A percentile compares a stretch with the other conserved stretches of the same genome.
Conservation (phyloP, 2,888 invertebrate genomes). For the Himalopsyche tibetana region DNA sequence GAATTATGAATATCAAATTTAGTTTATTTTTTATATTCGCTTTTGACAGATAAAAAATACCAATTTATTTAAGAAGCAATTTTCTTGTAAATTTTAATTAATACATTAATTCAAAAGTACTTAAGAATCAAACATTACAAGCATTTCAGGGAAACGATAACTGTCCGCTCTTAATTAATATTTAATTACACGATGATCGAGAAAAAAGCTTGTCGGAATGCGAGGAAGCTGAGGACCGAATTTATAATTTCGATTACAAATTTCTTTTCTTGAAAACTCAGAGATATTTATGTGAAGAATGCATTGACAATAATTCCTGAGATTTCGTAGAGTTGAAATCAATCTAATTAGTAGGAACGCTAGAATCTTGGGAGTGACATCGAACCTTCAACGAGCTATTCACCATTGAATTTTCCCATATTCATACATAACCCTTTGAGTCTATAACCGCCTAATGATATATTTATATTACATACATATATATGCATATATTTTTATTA, state of each 20-base stretch:
- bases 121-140: slow-evolving; percentile 12
- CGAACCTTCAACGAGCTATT: not conserved
- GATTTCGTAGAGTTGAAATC: slow-evolving; percentile 44
- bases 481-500: too few species aligned
- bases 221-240: slow-evolving; percentile 24
- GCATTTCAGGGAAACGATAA: slow-evolving; percentile 27
- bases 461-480: too few species aligned
- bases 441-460: not conserved
- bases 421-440: not conserved
- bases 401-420: slow-evolving; percentile 20
- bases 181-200: slow-evolving; percentile 31
- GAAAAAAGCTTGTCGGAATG: slow-evolving; percentile 18
- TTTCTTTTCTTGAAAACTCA: slow-evolving; percentile 36
- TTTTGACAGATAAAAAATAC: too few species aligned
- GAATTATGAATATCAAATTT: too few species aligned
- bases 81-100: slow-evolving; percentile 20
- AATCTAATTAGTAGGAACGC: slow-evolving; percentile 47
- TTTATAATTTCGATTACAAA: slow-evolving; percentile 40
- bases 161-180: slow-evolving; percentile 23
- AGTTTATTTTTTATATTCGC: too few species aligned
- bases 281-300: slow-evolving; percentile 23
- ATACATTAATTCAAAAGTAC: not conserved
- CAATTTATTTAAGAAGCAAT: slow-evolving; percentile 14
- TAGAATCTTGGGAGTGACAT: slow-evolving; percentile 15
- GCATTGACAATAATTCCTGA: slow-evolving; percentile 36